Conservation (phyloP, 1,140 invertebrate species). For the Pachypeltis micranthus region DNA sequence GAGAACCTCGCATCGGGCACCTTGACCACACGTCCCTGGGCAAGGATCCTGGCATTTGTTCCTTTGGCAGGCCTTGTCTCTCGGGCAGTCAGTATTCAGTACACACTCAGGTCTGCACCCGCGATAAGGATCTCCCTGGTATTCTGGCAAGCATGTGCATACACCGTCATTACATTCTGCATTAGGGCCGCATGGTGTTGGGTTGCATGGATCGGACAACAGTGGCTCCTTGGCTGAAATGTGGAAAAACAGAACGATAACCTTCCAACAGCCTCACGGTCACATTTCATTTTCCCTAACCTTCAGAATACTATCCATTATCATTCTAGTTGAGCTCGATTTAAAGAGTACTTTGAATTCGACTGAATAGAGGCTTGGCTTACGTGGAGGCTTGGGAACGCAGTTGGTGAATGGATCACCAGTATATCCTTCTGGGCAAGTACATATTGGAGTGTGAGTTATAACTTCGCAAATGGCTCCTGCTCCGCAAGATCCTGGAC, state of each 20-base stretch:
- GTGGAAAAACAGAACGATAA: constrained; percentile 11
- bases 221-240: constrained; percentile 23
- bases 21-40: constrained; percentile 39
- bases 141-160: constrained; percentile 40
- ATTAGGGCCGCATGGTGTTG: constrained; percentile 46
- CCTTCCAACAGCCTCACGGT: neutral
- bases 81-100: constrained; percentile 40
- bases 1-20: constrained; percentile 39
- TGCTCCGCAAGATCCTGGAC: constrained; percentile 55
- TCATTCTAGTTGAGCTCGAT: neutral
- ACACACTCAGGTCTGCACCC: constrained; percentile 39
- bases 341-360: too few relatives aligned
- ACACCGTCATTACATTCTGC: constrained; percentile 43
- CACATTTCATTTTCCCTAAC: neutral
- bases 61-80: constrained; percentile 38
- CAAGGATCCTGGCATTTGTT: constrained; percentile 43
- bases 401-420: constrained; percentile 47
- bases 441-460: constrained; percentile 61
- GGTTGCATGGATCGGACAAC: constrained; percentile 36
- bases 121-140: constrained; percentile 43
- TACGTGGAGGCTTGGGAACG: constrained; percentile 26
- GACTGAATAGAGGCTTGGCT: too few relatives aligned
- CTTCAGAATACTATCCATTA: neutral
- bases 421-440: constrained; percentile 55
- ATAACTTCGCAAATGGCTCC: constrained; percentile 61